Conservation (phyloP, 2,113 vertebrate genomes). For the Capreolus pygargus region DNA sequence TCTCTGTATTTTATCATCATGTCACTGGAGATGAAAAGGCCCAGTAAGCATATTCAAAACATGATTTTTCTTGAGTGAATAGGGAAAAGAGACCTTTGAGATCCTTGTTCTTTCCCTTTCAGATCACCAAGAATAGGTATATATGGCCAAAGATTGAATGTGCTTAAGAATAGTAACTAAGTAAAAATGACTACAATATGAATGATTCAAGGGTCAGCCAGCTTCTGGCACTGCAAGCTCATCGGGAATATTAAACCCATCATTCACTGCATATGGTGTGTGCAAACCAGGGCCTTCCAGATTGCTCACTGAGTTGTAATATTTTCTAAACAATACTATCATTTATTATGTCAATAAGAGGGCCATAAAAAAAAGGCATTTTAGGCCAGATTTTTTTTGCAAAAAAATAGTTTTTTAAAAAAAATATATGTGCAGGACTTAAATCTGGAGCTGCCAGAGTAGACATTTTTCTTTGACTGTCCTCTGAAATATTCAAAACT, state of each 20-base stretch:
- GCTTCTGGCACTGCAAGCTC: conserved; percentile 53
- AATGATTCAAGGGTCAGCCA: conserved; percentile 65
- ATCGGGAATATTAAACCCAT: conserved; percentile 73
- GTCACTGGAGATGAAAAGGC: conserved; percentile 61
- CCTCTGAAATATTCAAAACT: neutral
- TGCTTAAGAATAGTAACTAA: conserved; percentile 62
- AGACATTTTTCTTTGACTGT: neutral
- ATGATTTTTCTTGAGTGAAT: conserved; percentile 60
- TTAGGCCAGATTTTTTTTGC: neutral
- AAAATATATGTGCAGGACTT: neutral
- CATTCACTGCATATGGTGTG: conserved; percentile 65
- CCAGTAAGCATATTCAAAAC: conserved; percentile 49
- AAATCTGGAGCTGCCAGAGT: neutral
- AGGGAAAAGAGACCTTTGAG: neutral
- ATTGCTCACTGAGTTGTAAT: neutral
- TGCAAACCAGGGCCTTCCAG: conserved; percentile 58
- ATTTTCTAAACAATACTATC: neutral
- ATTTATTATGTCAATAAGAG: neutral
- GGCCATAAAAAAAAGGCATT: neutral
- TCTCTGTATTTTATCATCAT: conserved; percentile 6
- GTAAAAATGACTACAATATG: conserved; percentile 68
- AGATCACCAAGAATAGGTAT: conserved; percentile 51
- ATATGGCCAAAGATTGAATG: conserved; percentile 69
- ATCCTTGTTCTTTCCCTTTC: conserved; percentile 64
- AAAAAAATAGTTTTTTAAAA: neutral